These are phyloP conservation scores for Clarias macrocephalus DNA, from an alignment of 2,113 vertebrate genomes.

Conservation along the genomic window DNA sequence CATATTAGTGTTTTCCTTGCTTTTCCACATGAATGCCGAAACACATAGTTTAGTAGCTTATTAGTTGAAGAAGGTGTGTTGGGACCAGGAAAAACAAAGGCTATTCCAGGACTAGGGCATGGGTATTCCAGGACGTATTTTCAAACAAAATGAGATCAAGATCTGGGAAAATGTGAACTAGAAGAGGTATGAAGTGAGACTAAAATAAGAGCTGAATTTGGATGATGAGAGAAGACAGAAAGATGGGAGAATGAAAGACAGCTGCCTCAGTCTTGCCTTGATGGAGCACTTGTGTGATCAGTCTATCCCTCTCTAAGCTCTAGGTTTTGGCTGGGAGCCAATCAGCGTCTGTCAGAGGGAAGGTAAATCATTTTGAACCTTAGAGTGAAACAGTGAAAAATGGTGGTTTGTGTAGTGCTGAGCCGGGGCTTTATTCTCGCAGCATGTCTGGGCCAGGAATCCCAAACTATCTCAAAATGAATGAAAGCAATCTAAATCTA, in stretches of 20 bases:
- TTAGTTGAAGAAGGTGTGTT: background rate
- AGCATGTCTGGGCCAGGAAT: slow-evolving; percentile 62
- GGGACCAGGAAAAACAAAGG: background rate
- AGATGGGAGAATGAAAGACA: background rate
- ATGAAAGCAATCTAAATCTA: slow-evolving; percentile 68
- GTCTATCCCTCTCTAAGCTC: slow-evolving; percentile 63
- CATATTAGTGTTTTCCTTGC: background rate
- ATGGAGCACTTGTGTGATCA: slow-evolving; percentile 54
- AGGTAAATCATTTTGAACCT: slow-evolving; percentile 74
- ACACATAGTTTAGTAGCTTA: background rate
- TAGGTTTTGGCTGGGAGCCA: slow-evolving; percentile 67
- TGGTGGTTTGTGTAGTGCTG: slow-evolving; percentile 60
- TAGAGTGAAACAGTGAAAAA: slow-evolving; percentile 69
- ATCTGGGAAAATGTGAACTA: background rate
- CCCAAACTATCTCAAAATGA: slow-evolving; percentile 70
- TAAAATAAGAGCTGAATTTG: slow-evolving; percentile 17
- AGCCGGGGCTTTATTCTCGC: slow-evolving; percentile 68
- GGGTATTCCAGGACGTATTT: background rate
- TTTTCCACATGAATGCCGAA: background rate
- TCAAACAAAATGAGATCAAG: background rate
- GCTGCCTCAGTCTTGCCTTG: slow-evolving; percentile 44
- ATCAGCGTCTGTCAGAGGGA: slow-evolving; percentile 61
- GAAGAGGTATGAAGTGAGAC: slow-evolving; percentile 22
- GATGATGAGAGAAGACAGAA: slow-evolving; percentile 9
- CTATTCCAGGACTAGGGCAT: background rate